Base-by-base conservation (phyloP, 2,888 invertebrate genomes). In the Platynereis dumerilii region DNA sequence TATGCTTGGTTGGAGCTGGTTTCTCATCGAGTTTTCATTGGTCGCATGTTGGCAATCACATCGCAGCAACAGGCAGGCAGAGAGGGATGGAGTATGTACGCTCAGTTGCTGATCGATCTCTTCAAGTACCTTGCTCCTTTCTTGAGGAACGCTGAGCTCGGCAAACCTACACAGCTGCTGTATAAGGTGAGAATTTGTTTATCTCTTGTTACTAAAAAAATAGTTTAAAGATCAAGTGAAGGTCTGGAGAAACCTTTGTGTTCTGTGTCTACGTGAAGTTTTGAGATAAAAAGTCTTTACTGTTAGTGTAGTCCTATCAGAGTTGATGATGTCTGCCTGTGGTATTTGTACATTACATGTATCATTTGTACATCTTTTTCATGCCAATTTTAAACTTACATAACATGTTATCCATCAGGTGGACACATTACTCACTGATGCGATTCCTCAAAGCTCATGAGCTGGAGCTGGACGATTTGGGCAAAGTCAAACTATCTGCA, bases 1-100 rank as follows among this genome's bases (percentile, higher is more conserved):
- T 99, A 94, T 84, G 94, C 98, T 1, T 99, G 99, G 99, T 86
- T 99, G 65, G 99, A 99, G 85, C 87, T 99, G 56, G 92, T 99
- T 48, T 96, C 97, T 0, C 98, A 99, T 85, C 89, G 98, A 62
- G 92, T 94, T 0, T 98, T 98, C 85, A 91, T 99, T 79, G 96
- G 95, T 60, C 88, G 95, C 62, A 93, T 98, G 86, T 87, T 98
- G 29, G 94, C 94, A 15, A 72, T 81, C 26, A 82, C 80, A 5
- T 72, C 79, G 3, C 93, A 94, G 79, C 94, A 96, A 83, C 94
- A 95, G 87, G 88, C 88, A 82, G 65, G 73, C 67, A 60, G 27
- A 2, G 28, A 60, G 88, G 94, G 94, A 72, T 97, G 97, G 96
- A 92, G 93, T 53, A 92, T 98, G 89, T 99, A 97, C 84, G 94